Conservation (phyloP, 2,888 invertebrate species). For the Amiota communis region DNA sequence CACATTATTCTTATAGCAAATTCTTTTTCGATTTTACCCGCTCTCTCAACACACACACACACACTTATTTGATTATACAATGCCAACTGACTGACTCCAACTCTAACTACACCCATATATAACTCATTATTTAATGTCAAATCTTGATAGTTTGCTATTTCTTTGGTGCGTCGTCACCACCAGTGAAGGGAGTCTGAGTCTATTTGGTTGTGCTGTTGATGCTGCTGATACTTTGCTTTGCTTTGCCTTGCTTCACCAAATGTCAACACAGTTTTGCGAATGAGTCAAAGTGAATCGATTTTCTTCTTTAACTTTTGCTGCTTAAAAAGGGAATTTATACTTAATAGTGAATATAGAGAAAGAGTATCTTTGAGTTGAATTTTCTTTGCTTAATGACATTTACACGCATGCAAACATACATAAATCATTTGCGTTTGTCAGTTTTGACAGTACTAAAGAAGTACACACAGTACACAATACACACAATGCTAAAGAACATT, state of each 20-base stretch:
- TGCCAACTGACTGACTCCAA: background rate
- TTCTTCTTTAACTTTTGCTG: constrained; percentile 8
- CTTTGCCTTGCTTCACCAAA: constrained; percentile 37
- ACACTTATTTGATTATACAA: background rate
- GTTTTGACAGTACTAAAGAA: constrained; percentile 56
- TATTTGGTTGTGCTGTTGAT: background rate
- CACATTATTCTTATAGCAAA: constrained; percentile 4
- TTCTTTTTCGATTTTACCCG: background rate
- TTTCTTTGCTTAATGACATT: constrained; percentile 66
- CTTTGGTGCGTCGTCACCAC: constrained; percentile 38
- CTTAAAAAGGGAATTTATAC: background rate
- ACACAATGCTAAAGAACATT: too few species aligned
- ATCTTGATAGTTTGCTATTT: constrained; percentile 53
- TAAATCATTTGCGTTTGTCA: constrained; percentile 71
- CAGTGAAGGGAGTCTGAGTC: background rate
- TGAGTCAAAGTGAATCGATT: constrained; percentile 26
- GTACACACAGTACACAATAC: too few species aligned
- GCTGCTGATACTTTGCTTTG: constrained; percentile 3
- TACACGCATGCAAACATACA: constrained; percentile 68
- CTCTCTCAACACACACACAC: too few species aligned
- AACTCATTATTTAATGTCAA: constrained; percentile 66
- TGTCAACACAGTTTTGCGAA: constrained; percentile 52
- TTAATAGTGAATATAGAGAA: background rate
- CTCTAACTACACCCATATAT: constrained; percentile 34
- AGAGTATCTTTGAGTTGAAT: background rate